phyloP scores from a whole-genome alignment of 1,140 invertebrate genomes.

The Gyrodactylus bullatarudis region DNA sequence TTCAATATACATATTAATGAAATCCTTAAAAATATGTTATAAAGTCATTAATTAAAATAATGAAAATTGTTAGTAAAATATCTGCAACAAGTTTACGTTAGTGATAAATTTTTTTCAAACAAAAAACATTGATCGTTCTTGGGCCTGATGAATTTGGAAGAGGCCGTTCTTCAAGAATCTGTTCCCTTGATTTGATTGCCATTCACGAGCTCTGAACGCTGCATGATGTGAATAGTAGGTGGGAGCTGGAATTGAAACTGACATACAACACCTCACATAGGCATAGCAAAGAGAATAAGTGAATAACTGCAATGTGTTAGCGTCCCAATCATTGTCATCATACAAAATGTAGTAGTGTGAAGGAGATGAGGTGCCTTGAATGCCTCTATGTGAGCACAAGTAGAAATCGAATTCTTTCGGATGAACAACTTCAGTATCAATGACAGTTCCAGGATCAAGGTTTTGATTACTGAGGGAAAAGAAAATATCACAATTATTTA shows the following conservation, averaged over 20 bases:
- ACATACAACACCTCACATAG: constrained; percentile 91
- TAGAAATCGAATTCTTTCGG: constrained; percentile 99
- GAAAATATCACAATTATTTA: not conserved
- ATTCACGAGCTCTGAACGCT: constrained; percentile 86
- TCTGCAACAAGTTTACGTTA: too few species aligned
- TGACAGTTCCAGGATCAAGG: constrained; percentile 92
- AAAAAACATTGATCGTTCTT: not conserved
- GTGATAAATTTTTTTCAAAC: too few species aligned
- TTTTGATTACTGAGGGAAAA: constrained; percentile 30
- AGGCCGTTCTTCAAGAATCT: not conserved
- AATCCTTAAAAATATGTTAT: too few species aligned
- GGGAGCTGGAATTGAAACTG: constrained; percentile 89
- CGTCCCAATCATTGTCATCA: constrained; percentile 94
- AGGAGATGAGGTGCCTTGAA: constrained; percentile 71
- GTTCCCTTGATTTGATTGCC: constrained; percentile 74
- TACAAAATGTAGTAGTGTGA: constrained; percentile 96
- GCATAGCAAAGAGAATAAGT: constrained; percentile 98
- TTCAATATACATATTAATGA: too few species aligned
- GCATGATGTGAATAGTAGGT: constrained; percentile 98
- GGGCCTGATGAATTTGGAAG: not conserved
- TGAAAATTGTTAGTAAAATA: too few species aligned
- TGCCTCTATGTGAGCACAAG: constrained; percentile 95
- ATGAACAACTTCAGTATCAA: constrained; percentile 94
- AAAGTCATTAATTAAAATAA: too few species aligned
- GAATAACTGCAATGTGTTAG: constrained; percentile 85